Percentiles rank a stretch among this genome's conserved stretches.
phyloP scores from a whole-genome alignment of 2,797 vertebrate species.

The Rhinella marina region DNA sequence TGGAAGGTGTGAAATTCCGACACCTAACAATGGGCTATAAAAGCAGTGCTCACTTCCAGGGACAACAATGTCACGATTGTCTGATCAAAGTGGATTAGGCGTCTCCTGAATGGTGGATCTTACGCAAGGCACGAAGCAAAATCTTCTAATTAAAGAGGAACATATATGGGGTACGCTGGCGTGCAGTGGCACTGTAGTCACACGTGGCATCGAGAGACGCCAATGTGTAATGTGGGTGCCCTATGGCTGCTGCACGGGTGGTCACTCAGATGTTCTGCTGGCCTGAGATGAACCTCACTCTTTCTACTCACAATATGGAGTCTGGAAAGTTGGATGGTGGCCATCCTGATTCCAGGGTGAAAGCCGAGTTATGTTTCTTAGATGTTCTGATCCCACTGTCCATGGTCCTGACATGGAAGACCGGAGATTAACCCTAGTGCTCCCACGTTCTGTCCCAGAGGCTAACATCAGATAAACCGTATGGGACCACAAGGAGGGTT shows the following conservation, averaged over 20 bases:
- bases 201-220: background rate
- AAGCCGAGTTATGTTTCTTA: background rate
- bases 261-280: background rate
- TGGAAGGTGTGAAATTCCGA: slow-evolving; percentile 28
- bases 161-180: background rate
- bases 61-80: slow-evolving; percentile 41
- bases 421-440: background rate
- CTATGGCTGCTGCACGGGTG: background rate
- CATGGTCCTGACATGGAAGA: slow-evolving; percentile 32
- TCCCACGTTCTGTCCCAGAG: background rate
- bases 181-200: background rate
- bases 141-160: background rate
- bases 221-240: background rate
- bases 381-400: slow-evolving; percentile 10
- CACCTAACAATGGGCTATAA: slow-evolving; percentile 33
- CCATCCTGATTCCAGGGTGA: background rate
- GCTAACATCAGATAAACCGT: background rate
- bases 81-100: slow-evolving; percentile 13
- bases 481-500: too few species aligned
- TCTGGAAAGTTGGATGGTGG: background rate
- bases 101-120: background rate
- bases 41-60: slow-evolving; percentile 24
- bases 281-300: background rate
- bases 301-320: background rate
- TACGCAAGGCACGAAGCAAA: background rate